Base-by-base conservation (phyloP, 2,888 invertebrate genomes). In the Cheilosia grossa region DNA sequence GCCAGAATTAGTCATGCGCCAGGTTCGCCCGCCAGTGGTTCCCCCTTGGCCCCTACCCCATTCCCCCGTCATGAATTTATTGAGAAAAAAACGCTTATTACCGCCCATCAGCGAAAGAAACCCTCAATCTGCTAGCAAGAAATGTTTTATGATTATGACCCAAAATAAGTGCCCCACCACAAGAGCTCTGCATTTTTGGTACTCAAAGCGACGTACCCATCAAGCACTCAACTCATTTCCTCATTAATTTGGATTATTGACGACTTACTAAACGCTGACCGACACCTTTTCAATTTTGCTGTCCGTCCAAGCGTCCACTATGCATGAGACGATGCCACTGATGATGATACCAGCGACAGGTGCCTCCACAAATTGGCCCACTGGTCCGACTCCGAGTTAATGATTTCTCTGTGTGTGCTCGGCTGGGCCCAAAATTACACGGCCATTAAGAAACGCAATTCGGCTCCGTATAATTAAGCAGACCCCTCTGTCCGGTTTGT, bases 221-320 rank as follows among this genome's bases (percentile, higher is more conserved):
- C 64, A 59, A 59, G 63, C 69, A 69, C 56, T 56, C 64, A 80
- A 49, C 69, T 66, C 74, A 75, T 66, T 81, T 66, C 42, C 77
- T 85, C 81, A 85, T 85, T 85, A 81, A 85, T 77, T 85, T 77
- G 40, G 80, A 81, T 85, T 85, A 85, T 85, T 81, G 85, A 85
- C 75, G 85, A 81, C 85, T 85, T 77, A 85, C 85, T 85, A 85
- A 85, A 81, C 80, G 75, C 67, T 77, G 81, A 27, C 81, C 75
- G 67, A 85, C 85, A 85, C 85, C 85, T 85, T 81, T 63, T 58
- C 19, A 33, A 49, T 51, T 54, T 63, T 24, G 67, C 56, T 77
- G 66, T 72, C 70, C 75, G 75, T 53, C 6, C 27, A 27, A 6
- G 27, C 27, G 6, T 27, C 66, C 53, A 44, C 53, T 44, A 21